Conservation (phyloP, 2,888 invertebrate genomes). For the Phortica magna region DNA sequence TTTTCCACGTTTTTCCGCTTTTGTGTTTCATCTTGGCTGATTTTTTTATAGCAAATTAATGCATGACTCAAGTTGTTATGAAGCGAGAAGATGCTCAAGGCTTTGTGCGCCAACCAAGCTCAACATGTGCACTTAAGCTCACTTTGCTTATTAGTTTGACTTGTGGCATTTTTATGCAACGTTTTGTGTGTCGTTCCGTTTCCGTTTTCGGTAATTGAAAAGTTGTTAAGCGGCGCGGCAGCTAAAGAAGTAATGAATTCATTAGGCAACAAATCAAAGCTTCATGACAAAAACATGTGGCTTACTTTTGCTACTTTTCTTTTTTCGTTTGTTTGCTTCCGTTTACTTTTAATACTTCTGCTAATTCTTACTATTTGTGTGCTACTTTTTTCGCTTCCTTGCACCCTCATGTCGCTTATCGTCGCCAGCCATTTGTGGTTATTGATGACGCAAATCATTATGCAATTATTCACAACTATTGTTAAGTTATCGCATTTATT, state of each 20-base stretch:
- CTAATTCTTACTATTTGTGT: too few species aligned
- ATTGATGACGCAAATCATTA: neutral
- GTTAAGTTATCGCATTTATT: neutral
- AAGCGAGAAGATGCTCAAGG: neutral
- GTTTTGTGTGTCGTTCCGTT: neutral
- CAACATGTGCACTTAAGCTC: slow-evolving; percentile 17
- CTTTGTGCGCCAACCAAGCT: neutral
- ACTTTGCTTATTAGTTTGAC: slow-evolving; percentile 28
- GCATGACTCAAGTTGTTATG: neutral
- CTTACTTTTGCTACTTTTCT: neutral
- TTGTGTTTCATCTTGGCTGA: neutral
- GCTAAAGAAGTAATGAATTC: neutral
- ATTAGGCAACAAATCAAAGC: neutral
- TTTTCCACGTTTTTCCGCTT: too few species aligned
- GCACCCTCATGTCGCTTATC: too few species aligned
- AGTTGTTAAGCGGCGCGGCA: neutral
- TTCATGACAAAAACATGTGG: neutral
- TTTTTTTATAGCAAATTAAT: slow-evolving; percentile 16
- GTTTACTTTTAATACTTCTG: too few species aligned
- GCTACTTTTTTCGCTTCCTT: neutral
- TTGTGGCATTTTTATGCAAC: neutral
- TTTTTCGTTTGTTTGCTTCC: neutral
- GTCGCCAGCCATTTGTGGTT: neutral
- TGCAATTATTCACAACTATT: neutral
- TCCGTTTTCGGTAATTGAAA: neutral